Evolutionary conservation across 2,797 vertebrate species (phyloP).

Genomic region (Parotocinclus haroldoi): DNA sequence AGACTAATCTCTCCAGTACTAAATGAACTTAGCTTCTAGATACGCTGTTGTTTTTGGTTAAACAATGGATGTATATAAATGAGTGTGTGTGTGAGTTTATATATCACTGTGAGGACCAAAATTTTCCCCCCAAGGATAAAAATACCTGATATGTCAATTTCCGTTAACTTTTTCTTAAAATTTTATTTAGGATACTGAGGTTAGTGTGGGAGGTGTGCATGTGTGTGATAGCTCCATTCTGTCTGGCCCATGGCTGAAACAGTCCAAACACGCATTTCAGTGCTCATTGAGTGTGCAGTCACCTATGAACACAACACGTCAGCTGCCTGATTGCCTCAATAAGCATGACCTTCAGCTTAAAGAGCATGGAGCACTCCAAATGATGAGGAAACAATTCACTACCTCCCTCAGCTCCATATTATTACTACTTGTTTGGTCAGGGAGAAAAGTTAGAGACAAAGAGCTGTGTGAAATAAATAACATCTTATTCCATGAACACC

Average conservation of each 20-base stretch:
- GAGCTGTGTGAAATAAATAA: no score
- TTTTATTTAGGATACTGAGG: no score
- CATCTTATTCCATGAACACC: constrained; percentile 2
- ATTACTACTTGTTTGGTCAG: constrained; percentile 26
- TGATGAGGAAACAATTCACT: constrained; percentile 39
- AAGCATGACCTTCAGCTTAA: constrained; percentile 45
- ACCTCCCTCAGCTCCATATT: constrained; percentile 27
- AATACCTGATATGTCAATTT: no score
- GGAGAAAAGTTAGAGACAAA: constrained; percentile 2
- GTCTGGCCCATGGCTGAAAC: constrained; percentile 26
- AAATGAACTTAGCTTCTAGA: neutral
- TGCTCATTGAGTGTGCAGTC: constrained; percentile 39
- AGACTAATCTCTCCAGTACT: neutral
- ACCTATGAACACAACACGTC: constrained; percentile 47
- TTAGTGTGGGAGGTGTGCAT: neutral
- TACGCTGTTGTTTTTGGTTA: no score
- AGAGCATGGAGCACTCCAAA: constrained; percentile 34
- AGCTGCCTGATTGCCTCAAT: constrained; percentile 44
- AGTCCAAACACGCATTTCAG: constrained; percentile 40
- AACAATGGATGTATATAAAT: no score
- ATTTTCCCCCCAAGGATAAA: no score
- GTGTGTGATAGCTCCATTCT: constrained; percentile 8
- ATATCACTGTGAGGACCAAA: no score
- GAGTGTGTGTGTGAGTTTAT: no score
- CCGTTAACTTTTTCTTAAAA: no score